Evolutionary conservation across 1,140 invertebrate genomes (phyloP), one percentile per base, ranked within the genome.

Genomic region (Batillaria attramentaria): DNA sequence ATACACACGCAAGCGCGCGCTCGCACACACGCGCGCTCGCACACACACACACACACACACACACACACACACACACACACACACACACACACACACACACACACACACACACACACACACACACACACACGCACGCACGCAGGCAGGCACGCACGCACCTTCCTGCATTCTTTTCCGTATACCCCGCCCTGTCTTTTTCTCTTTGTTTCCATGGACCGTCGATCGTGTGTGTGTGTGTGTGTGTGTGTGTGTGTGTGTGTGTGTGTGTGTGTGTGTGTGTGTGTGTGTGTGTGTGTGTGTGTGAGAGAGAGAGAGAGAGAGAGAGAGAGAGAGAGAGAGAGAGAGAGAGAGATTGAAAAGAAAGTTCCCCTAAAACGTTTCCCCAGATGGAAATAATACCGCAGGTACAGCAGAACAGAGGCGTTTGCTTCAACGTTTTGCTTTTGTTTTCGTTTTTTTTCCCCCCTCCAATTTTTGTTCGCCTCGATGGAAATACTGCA

Each of bases 1-100:
- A 62, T 28, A n/a, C 57, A 62, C 57, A n/a, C 57, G 31, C 57
- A n/a, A 18, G 31, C 57, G 28, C 57, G 31, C 57, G 28, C 57
- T n/a, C 57, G 31, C 57, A 62, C 57, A 62, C 57, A n/a, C 57
- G 31, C 57, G 28, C 57, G 31, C 57, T 6, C 57, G 31, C 57
- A n/a, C 57, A 62, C 57, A 28, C 57, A 62, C 57, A n/a, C 57
- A 62, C 57, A n/a, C 57, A 62, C 57, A n/a, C 57, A 62, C 57
- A n/a, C 57, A 62, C 57, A n/a, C 57, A 62, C 57, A n/a, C 57
- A 62, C 57, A n/a, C 57, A 62, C 57, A n/a, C 57, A 62, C 57
- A n/a, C 57, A 62, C 57, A 62, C 57, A n/a, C 57, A 62, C 57
- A n/a, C 57, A 62, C 57, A n/a, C 57, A 62, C 57, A 62, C 57